Evolutionary conservation across 2,888 invertebrate species (phyloP), one percentile per base, ranked within the genome.

Genomic region (Cylloceria caligata): DNA sequence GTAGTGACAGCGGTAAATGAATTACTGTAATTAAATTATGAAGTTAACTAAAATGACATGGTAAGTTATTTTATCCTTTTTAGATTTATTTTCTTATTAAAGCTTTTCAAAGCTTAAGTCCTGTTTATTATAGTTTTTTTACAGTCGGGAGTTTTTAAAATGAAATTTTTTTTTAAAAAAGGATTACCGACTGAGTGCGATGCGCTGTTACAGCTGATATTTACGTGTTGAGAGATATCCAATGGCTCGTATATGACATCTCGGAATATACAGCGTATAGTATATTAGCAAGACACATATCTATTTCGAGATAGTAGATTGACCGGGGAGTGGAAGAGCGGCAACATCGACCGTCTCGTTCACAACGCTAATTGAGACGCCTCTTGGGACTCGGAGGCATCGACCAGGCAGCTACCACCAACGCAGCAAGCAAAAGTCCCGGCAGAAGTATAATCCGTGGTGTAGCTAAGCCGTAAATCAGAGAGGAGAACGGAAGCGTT

Each of bases 301-400:
- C 79, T 84, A 83, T 83, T 86, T 84, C 62, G 77, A 83, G 82
- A 82, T 79, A 74, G 79, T 74, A 69, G 76, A 84, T 86, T 78
- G 72, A 69, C 73, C 60, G 75, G 80, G 69, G 68, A 74, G 78
- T 47, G 73, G 67, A 76, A 71, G 65, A 64, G 39, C 75, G 55
- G 72, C 64, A 73, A 64, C 83, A 81, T 84, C 79, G 81, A 83
- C 68, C 84, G 67, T 55, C 27, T 73, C 71, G 55, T 65, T 83
- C 73, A 69, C 83, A 81, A 45, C 85, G 81, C 86, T 90, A 90
- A 89, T 90, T 89, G 88, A 89, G 87, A 87, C 87, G 84, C 84
- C 86, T 55, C 27, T 24, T 24, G 55, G 21, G n/a, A 24, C 34
- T 19, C 21, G 62, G 84, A 85, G 84, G 80, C 87, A 88, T 86